These are phyloP conservation scores for Pterophyllum scalare DNA, from an alignment of 2,113 vertebrate genomes.

Conservation along the genomic window DNA sequence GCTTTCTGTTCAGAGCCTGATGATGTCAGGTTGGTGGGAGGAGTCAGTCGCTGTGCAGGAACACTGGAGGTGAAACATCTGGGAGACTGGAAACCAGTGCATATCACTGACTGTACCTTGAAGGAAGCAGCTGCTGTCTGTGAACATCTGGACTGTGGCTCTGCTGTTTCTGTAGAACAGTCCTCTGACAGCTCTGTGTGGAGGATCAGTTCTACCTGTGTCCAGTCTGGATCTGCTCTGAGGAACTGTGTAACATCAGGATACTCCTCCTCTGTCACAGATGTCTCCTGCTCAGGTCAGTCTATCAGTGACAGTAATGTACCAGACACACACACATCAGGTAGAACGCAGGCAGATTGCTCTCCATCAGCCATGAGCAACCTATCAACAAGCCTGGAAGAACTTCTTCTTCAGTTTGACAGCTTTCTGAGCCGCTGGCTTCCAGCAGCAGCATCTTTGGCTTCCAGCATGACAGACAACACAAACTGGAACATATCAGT, in stretches of 20 bases:
- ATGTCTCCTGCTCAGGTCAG: conserved; percentile 4
- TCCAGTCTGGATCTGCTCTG: neutral
- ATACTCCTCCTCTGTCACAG: neutral
- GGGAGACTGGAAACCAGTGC: neutral
- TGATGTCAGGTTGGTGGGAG: neutral
- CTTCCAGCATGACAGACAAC: too few species aligned
- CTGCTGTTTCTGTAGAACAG: neutral
- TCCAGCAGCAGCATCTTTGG: too few species aligned
- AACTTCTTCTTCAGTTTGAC: neutral
- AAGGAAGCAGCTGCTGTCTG: neutral
- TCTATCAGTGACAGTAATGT: neutral
- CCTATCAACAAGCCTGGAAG: neutral
- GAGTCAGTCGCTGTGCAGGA: neutral
- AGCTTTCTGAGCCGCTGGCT: too few species aligned
- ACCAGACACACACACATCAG: neutral
- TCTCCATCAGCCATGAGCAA: neutral
- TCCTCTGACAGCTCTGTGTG: neutral
- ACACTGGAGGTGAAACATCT: neutral
- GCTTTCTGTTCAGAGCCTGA: neutral
- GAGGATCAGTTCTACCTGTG: neutral
- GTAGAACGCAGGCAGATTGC: too few species aligned
- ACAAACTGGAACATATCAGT: neutral
- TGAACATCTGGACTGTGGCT: conserved; percentile 7
- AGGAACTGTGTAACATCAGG: neutral
- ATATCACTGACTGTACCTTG: neutral